These are phyloP conservation scores for Ailurus styani DNA, from an alignment of 2,113 vertebrate genomes.

Conservation along the genomic window DNA sequence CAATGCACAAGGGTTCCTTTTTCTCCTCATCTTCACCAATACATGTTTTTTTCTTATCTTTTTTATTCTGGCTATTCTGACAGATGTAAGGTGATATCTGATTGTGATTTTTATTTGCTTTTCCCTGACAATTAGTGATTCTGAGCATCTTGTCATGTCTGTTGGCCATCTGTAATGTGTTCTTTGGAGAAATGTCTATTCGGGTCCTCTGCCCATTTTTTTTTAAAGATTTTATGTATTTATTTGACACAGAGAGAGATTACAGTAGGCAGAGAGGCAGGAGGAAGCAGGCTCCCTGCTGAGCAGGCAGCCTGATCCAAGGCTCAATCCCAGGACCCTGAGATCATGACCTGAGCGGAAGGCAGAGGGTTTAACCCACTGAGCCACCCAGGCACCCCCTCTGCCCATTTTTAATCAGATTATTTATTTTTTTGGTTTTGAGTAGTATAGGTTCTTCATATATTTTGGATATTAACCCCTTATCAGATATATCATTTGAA, in stretches of 20 bases:
- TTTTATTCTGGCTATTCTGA: background rate
- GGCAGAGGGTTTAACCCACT: no score
- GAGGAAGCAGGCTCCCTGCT: no score
- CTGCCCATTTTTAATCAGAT: background rate
- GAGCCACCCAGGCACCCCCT: no score
- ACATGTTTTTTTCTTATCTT: background rate
- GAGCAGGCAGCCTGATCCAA: no score
- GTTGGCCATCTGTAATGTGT: background rate
- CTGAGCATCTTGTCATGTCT: background rate
- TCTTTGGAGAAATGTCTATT: background rate
- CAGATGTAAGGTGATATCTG: background rate
- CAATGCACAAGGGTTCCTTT: background rate
- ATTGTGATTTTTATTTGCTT: background rate
- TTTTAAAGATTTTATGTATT: no score
- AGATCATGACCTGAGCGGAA: no score
- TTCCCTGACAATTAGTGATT: background rate
- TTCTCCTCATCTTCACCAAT: background rate
- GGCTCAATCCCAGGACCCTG: no score
- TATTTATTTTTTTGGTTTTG: background rate
- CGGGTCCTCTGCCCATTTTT: background rate
- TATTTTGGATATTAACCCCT: background rate
- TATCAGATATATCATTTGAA: background rate
- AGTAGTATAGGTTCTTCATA: background rate
- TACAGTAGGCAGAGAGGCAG: no score
- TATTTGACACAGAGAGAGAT: no score